These are phyloP conservation scores for Conus ventricosus DNA, from an alignment of 1,140 invertebrate genomes.

Conservation along the genomic window DNA sequence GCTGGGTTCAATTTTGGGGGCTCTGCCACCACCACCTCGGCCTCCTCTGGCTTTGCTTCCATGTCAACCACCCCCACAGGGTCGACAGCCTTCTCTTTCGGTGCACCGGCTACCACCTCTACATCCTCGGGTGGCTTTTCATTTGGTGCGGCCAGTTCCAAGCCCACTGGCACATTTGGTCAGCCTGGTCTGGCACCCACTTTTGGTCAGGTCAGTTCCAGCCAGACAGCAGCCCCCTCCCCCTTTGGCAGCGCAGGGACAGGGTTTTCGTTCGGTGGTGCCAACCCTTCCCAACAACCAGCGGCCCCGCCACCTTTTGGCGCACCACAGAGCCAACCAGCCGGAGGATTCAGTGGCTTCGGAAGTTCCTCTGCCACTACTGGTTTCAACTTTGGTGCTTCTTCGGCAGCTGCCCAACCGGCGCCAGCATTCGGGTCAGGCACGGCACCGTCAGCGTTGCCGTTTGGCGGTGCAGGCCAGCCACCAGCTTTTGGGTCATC, in stretches of 20 bases:
- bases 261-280: slow-evolving; percentile 28
- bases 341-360: not conserved
- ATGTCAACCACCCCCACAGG: not conserved
- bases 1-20: not conserved
- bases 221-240: not conserved
- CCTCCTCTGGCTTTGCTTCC: not conserved
- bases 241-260: not conserved
- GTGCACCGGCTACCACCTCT: not conserved
- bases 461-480: not conserved
- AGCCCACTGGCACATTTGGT: not conserved
- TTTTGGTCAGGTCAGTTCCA: not conserved
- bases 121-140: not conserved
- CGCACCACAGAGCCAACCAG: not conserved
- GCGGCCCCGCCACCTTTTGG: slow-evolving; percentile 14
- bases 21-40: not conserved
- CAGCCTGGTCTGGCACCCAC: not conserved
- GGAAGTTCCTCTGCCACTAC: not conserved
- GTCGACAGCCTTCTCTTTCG: not conserved
- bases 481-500: not conserved
- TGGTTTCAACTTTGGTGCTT: not conserved
- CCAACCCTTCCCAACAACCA: not conserved
- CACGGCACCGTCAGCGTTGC: not conserved
- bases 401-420: not conserved
- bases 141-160: not conserved
- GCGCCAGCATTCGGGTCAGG: slow-evolving; percentile 19